phyloP scores from a whole-genome alignment of 2,888 invertebrate species.

The Eledona agricola region DNA sequence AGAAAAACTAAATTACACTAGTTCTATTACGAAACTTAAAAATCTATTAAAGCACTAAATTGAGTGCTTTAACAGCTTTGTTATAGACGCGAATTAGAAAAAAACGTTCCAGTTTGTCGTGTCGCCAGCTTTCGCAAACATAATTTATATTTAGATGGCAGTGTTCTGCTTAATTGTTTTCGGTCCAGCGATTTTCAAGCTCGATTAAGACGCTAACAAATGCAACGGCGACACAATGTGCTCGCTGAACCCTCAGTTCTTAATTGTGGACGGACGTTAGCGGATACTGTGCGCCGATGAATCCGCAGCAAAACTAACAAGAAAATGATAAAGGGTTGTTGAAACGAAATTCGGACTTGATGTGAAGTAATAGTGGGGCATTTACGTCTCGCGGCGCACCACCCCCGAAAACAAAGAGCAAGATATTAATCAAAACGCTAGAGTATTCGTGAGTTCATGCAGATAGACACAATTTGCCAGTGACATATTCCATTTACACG shows the following conservation, averaged over 20 bases:
- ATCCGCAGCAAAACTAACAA: slow-evolving; percentile 4
- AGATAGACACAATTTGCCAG: slow-evolving; percentile 56
- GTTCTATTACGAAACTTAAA: too few species aligned
- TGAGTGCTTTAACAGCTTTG: slow-evolving; percentile 22
- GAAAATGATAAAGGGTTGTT: slow-evolving; percentile 1
- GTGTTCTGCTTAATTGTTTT: slow-evolving; percentile 39
- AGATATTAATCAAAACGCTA: slow-evolving; percentile 50
- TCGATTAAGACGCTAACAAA: slow-evolving; percentile 37
- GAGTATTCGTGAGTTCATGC: slow-evolving; percentile 46
- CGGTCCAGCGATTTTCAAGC: slow-evolving; percentile 36
- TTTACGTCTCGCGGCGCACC: slow-evolving; percentile 34
- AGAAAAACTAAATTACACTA: too few species aligned
- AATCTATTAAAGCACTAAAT: too few species aligned
- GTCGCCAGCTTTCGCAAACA: slow-evolving; percentile 25
- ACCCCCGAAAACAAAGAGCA: slow-evolving; percentile 30
- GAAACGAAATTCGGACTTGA: slow-evolving; percentile 35
- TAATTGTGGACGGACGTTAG: slow-evolving; percentile 9
- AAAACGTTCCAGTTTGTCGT: slow-evolving; percentile 22
- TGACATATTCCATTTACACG: slow-evolving; percentile 57
- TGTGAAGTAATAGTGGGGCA: slow-evolving; percentile 33
- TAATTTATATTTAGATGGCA: slow-evolving; percentile 38
- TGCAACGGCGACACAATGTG: slow-evolving; percentile 36
- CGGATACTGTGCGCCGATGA: background rate
- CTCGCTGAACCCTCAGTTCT: slow-evolving; percentile 32
- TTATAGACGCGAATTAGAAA: slow-evolving; percentile 4